These are phyloP conservation scores for Rhaphigaster nebulosa DNA, from an alignment of 2,888 invertebrate genomes.

Conservation along the genomic window DNA sequence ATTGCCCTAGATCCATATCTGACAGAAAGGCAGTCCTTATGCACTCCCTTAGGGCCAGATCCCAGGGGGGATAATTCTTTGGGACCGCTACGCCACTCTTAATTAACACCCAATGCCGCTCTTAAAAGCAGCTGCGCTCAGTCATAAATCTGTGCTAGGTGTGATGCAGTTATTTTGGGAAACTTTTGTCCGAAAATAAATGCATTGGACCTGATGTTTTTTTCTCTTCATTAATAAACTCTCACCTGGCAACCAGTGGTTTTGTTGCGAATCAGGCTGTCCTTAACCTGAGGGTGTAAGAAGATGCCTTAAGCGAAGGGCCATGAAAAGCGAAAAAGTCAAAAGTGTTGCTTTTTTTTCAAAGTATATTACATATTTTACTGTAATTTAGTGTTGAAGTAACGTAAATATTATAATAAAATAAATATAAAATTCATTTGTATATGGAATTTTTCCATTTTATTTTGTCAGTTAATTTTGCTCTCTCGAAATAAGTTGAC, in stretches of 20 bases:
- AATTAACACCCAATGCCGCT: slow-evolving; percentile 35
- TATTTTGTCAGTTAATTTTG: too few species aligned
- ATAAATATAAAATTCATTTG: too few species aligned
- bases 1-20: slow-evolving; percentile 44
- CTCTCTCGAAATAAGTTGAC: too few species aligned
- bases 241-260: neutral
- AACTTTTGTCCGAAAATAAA: neutral
- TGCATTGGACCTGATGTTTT: neutral
- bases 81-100: neutral
- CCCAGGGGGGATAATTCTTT: neutral
- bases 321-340: too few species aligned
- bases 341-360: too few species aligned
- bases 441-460: too few species aligned
- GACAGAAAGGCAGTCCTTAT: slow-evolving; percentile 44
- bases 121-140: neutral
- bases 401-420: too few species aligned
- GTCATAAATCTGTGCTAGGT: neutral
- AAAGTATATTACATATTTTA: too few species aligned
- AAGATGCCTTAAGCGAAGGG: too few species aligned
- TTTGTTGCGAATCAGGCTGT: too few species aligned
- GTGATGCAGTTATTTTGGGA: neutral
- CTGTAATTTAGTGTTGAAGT: too few species aligned
- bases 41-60: slow-evolving; percentile 33
- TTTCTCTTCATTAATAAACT: neutral
- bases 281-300: too few species aligned